Evolutionary conservation across 2,113 vertebrate species (phyloP), one percentile per base, ranked within the genome.

Genomic region (Phalacrocorax brasilianus): DNA sequence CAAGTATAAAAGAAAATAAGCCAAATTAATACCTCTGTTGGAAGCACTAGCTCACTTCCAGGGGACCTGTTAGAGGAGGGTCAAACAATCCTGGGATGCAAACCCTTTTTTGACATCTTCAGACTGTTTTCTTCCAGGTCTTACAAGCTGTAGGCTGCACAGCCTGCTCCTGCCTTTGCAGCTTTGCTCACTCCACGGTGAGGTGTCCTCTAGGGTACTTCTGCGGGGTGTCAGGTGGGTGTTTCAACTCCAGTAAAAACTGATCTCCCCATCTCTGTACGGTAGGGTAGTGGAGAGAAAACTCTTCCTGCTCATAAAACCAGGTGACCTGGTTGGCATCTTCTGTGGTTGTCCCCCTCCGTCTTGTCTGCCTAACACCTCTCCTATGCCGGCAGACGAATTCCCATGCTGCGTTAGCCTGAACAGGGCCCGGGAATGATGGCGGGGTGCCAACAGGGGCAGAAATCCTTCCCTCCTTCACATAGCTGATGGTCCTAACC

Each of bases 391-490:
- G 1, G 18, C 59, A 65, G 59, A 61, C 65, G 22, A 55, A 52
- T 61, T 59, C 19, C 27, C 21, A 33, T 6, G n/a, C 50, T 35
- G 20, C 1, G 0, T 20, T 62, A n/a, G 23, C 65, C n/a, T 53
- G 50, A 28, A 28, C 27, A 53, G 21, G 30, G 30, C 23, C 42
- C 73, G 50, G 49, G 32, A 86, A 35, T 13, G 21, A 12, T 66
- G 71, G 16, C 10, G 3, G 5, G 5, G 9, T 38, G 20, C 7
- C 21, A 49, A 49, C 45, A 62, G 45, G 35, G 40, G 21, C 18
- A 85, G 27, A 81, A 91, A 49, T 38, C 10, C 22, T 59, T 78
- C 26, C n/a, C 5, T 71, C 16, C n/a, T 44, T 32, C 70, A 11
- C 3, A 3, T 2, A 26, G 21, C 3, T 7, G 6, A 3, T 66